Conservation (phyloP, 2,113 vertebrate genomes). For the Suncus etruscus region DNA sequence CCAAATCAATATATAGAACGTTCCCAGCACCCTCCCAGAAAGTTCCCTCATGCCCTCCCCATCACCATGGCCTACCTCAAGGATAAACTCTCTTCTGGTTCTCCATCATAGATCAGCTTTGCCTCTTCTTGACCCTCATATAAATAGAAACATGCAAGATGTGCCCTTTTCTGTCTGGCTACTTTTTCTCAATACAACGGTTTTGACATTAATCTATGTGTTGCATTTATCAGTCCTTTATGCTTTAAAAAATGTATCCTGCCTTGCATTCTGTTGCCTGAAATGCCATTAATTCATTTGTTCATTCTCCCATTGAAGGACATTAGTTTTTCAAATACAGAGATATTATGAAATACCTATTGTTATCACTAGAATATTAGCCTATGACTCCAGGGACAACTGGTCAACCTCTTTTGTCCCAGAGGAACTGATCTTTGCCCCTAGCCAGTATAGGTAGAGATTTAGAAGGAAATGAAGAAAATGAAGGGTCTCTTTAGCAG, state of each 20-base stretch:
- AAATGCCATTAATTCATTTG: background rate
- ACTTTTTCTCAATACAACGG: background rate
- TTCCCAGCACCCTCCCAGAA: background rate
- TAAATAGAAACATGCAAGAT: background rate
- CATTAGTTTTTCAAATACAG: background rate
- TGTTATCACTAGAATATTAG: background rate
- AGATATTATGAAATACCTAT: background rate
- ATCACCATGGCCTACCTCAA: rapidly evolving
- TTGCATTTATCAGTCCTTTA: background rate
- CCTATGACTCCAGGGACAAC: background rate
- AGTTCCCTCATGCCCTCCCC: rapidly evolving
- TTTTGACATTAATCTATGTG: background rate
- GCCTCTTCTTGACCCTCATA: background rate
- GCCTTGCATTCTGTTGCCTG: background rate
- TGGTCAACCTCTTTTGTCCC: background rate
- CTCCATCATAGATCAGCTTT: background rate
- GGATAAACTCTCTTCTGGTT: background rate
- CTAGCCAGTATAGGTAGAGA: background rate
- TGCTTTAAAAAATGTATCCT: background rate
- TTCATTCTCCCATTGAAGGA: background rate
- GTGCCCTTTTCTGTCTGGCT: background rate
- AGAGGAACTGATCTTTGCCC: background rate
- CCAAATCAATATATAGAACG: background rate
- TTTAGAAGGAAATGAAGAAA: background rate
- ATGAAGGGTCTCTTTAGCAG: background rate